Conservation (phyloP, 2,888 invertebrate genomes). For the Poecilus cupreus region DNA sequence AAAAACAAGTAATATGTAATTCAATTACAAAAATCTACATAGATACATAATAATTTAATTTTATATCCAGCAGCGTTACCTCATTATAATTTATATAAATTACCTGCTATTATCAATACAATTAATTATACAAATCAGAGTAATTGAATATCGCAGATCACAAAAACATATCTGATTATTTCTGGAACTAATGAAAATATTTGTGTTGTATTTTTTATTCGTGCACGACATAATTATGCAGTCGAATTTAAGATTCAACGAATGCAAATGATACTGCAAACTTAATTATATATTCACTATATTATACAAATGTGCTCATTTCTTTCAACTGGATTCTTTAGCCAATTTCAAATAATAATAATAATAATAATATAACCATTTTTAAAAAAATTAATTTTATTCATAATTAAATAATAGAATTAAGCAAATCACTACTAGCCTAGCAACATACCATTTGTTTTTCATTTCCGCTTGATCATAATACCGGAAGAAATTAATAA, state of each 20-base stretch:
- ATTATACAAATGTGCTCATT: background rate
- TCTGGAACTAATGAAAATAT: slow-evolving; percentile 14
- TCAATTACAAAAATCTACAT: background rate
- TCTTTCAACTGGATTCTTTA: background rate
- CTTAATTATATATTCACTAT: slow-evolving; percentile 21
- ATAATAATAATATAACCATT: too few relatives aligned
- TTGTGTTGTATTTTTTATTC: slow-evolving; percentile 3
- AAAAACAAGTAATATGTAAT: background rate
- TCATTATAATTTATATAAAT: slow-evolving; percentile 32
- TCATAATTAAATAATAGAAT: too few relatives aligned
- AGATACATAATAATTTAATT: slow-evolving; percentile 2
- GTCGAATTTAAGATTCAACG: slow-evolving; percentile 18
- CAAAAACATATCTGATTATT: slow-evolving; percentile 21
- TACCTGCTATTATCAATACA: slow-evolving; percentile 15
- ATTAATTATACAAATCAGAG: slow-evolving; percentile 29
- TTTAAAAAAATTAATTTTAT: too few relatives aligned
- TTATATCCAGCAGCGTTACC: slow-evolving; percentile 10
- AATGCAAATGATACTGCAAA: slow-evolving; percentile 23
- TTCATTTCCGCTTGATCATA: too few relatives aligned
- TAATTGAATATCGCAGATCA: slow-evolving; percentile 30
- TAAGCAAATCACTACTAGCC: too few relatives aligned
- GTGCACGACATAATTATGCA: slow-evolving; percentile 17
- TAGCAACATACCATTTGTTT: too few relatives aligned
- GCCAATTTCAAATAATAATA: too few relatives aligned
- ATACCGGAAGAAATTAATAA: too few relatives aligned